Percentiles rank a stretch among this genome's conserved stretches.
phyloP scores from a whole-genome alignment of 2,888 invertebrate genomes.

The Phyto melanocephala region DNA sequence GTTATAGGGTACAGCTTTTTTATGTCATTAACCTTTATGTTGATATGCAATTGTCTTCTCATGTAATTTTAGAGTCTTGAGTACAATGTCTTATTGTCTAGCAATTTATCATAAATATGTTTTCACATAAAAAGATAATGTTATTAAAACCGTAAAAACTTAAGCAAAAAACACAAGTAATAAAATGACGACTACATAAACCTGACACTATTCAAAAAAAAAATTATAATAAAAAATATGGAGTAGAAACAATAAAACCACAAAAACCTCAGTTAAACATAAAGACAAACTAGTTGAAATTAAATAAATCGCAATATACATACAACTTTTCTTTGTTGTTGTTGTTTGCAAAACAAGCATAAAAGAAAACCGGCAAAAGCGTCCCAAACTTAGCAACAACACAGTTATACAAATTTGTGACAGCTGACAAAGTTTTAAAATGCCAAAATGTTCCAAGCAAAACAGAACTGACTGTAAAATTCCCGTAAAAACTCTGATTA shows the following conservation, averaged over 20 bases:
- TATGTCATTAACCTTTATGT: no score
- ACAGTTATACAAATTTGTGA: slow-evolving; percentile 39
- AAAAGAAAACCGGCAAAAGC: background rate
- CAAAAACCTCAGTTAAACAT: slow-evolving; percentile 34
- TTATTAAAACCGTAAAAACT: slow-evolving; percentile 8
- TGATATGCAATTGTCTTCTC: no score
- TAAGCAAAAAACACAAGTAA: background rate
- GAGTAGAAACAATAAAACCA: slow-evolving; percentile 19
- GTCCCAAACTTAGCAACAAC: slow-evolving; percentile 14
- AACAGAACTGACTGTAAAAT: background rate
- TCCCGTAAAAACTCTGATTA: slow-evolving; percentile 12
- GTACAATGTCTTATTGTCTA: background rate
- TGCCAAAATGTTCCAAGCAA: background rate
- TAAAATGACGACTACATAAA: background rate
- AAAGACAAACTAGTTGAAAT: slow-evolving; percentile 35
- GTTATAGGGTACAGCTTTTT: no score
- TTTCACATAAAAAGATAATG: slow-evolving; percentile 1
- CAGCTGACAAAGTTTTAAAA: slow-evolving; percentile 45
- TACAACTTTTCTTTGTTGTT: no score
- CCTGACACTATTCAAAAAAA: slow-evolving; percentile 3
- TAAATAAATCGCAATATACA: slow-evolving; percentile 21
- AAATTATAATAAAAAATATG: background rate
- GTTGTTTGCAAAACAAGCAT: background rate
- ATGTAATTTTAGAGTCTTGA: slow-evolving; percentile 47
- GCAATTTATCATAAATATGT: slow-evolving; percentile 3